These are phyloP conservation scores for Pangasianodon hypophthalmus DNA, from an alignment of 2,113 vertebrate genomes.

Conservation along the genomic window DNA sequence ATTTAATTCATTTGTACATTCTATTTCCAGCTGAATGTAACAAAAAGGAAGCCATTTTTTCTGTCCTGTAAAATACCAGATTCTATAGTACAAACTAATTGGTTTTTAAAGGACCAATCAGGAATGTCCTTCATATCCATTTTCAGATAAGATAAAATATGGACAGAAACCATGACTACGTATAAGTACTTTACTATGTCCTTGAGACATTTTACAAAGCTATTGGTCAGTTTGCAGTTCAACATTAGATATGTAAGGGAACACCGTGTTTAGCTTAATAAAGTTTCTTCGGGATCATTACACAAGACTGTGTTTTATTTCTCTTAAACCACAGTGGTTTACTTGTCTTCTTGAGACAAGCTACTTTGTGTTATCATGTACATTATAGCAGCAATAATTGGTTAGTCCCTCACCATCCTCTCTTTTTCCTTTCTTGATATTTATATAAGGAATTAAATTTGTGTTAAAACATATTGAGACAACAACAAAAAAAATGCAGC, in stretches of 20 bases:
- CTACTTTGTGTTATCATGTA: background rate
- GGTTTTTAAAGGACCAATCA: background rate
- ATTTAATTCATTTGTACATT: slow-evolving; percentile 26
- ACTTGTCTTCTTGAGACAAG: background rate
- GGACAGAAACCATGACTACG: background rate
- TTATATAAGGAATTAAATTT: background rate
- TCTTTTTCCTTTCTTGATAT: background rate
- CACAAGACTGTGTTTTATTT: background rate
- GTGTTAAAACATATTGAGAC: background rate
- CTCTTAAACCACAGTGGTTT: background rate
- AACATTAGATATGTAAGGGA: background rate
- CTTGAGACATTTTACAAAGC: background rate
- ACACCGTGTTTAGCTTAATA: background rate
- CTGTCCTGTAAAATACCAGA: background rate
- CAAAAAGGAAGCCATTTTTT: background rate
- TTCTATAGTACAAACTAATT: no score
- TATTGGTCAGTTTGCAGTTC: background rate
- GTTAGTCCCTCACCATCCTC: background rate
- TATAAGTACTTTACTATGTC: background rate
- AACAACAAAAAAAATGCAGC: background rate
- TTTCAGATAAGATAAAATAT: background rate
- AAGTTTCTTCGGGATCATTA: background rate
- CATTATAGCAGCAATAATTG: background rate
- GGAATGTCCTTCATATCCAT: background rate
- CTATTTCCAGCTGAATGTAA: background rate